A percentile compares a stretch with the other conserved stretches of the same genome.
Conservation (phyloP, 2,797 vertebrate genomes). For the Tapirus indicus region DNA sequence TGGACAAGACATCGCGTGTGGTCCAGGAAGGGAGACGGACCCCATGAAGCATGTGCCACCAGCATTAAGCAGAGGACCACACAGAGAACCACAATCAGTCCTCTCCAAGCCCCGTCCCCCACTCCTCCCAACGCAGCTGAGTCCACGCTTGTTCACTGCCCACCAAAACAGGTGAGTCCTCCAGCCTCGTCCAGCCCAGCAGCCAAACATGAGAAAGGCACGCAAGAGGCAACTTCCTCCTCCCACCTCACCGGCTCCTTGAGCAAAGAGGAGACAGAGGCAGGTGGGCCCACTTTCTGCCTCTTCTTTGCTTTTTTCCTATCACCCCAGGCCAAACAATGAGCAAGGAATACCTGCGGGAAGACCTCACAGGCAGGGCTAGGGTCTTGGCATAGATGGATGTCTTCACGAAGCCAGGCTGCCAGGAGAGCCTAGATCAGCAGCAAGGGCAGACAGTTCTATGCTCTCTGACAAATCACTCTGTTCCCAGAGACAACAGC, state of each 20-base stretch:
- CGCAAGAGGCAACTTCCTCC: neutral
- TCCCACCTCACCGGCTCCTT: accelerated
- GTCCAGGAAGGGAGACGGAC: neutral
- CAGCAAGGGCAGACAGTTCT: neutral
- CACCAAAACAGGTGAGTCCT: accelerated
- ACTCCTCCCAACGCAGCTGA: accelerated
- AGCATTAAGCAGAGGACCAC: neutral
- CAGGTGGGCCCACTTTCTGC: neutral
- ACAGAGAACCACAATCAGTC: accelerated
- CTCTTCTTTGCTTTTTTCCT: neutral
- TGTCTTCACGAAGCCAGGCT: neutral
- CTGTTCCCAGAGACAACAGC: neutral
- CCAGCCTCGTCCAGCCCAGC: neutral
- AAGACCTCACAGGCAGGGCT: neutral
- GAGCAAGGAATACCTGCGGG: neutral
- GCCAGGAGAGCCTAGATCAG: neutral
- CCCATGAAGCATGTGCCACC: neutral
- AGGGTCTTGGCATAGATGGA: neutral
- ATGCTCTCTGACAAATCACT: neutral
- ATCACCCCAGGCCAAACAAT: neutral
- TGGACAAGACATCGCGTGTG: neutral
- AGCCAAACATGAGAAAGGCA: accelerated
- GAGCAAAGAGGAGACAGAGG: neutral
- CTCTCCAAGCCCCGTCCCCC: neutral
- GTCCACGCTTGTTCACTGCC: neutral